Evolutionary conservation across 2,888 invertebrate genomes (phyloP).

Genomic region (Leptopterna dolabrata): DNA sequence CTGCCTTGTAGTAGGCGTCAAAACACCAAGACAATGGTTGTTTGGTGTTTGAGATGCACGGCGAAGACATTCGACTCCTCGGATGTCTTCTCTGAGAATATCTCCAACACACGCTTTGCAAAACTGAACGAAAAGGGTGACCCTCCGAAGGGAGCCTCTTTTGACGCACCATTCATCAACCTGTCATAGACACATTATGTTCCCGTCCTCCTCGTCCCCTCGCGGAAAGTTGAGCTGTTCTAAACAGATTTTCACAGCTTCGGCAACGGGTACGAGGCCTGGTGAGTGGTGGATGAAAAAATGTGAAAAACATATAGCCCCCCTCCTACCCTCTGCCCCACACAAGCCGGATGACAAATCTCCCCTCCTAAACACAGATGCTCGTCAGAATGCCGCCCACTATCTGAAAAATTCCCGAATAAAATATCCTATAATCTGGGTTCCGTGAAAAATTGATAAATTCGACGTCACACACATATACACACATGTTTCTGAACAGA

Average conservation of each 20-base stretch:
- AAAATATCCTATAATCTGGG: not conserved
- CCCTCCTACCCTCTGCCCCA: not conserved
- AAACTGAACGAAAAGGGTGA: not conserved
- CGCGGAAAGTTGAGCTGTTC: constrained; percentile 18
- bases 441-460: too few relatives aligned
- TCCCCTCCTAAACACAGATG: not conserved
- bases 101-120: not conserved
- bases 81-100: not conserved
- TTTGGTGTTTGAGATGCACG: not conserved
- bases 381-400: not conserved
- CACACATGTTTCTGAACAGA: too few relatives aligned
- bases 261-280: not conserved
- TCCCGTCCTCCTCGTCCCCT: constrained; percentile 6
- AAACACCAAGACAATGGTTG: not conserved
- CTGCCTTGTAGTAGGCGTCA: not conserved
- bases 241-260: constrained; percentile 30
- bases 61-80: not conserved
- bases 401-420: not conserved
- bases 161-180: constrained; percentile 34
- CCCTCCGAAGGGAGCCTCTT: not conserved
- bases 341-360: not conserved
- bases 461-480: too few relatives aligned
- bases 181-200: constrained; percentile 40
- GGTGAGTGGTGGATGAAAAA: not conserved
- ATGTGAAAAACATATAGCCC: constrained; percentile 2